Base-by-base conservation (phyloP, 2,888 invertebrate genomes). In the Morinoia aosen region DNA sequence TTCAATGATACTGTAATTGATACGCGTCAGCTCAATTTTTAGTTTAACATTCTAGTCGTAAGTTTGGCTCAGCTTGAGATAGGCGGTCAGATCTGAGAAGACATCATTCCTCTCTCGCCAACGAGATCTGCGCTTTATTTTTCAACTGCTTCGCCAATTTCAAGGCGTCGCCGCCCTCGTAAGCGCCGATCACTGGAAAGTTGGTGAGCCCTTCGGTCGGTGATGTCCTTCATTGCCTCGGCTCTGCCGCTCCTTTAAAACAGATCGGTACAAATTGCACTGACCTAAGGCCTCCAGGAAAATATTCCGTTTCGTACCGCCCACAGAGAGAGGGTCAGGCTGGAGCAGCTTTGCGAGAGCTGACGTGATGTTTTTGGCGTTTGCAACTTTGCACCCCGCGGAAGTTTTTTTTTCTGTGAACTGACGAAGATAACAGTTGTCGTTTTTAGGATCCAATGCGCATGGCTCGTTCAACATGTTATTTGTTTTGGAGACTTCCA, bases 81-180 rank as follows among this genome's bases (percentile, higher is more conserved):
- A 1, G 48, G 39, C 11, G 40, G 39, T 91, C 11, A 91, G 39
- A 91, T 12, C 91, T 39, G 14, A 39, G 91, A 1, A 48, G 56
- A 40, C 48, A 2, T 10, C 93, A 93, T 93, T 93, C 57, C 56
- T 93, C 93, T 93, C 58, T 33, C 19, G 7, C 48, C 56, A 25
- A 91, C 91, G 48, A 48, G 91, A 93, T 57, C 93, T 48, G 19
- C 0, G 57, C 25, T 93, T 93, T 16, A 93, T 93, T 93, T 93
- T 57, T 93, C 93, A 93, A 57, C 93, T 93, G 58, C 33, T 19
- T 14, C 48, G 57, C 93, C 93, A 93, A 93, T 58, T 93, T 33
- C 93, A 16, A 93, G 33, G 48, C 25, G 93, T 57, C 57, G 90
- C 57, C 12, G 33, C 0, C 57, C 12, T 33, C 93, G 10, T 56